Base-by-base conservation (phyloP, 2,797 vertebrate species). In the Vireo griseus region DNA sequence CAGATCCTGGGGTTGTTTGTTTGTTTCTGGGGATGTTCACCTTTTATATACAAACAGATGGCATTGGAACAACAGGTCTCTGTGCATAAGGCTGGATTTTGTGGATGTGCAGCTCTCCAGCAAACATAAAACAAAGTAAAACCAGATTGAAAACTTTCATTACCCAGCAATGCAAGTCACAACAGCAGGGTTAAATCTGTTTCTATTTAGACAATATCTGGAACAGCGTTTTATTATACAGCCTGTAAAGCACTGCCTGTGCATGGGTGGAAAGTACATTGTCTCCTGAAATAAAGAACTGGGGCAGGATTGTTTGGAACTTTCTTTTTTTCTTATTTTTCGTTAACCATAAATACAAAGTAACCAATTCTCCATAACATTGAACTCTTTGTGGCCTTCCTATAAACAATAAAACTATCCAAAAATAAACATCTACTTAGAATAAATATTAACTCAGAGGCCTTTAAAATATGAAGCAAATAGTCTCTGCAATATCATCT, bases 131-230 rank as follows among this genome's bases (percentile, higher is more conserved):
- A 28, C 87, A 96, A 96, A 96, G 83, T 88, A 80, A 96, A 96
- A 94, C 78, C 93, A 96, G 92, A 95, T 79, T 85, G 83, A 94
- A 96, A 96, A 90, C 92, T 94, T 95, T 92, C 91, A 94, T 95
- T 95, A 94, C 40, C 73, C 86, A 92, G 95, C 78, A 82, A 92
- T 95, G 84, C 90, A 88, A 97, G 88, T 92, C 94, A 90, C 79
- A 95, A 94, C 86, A 94, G 78, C 81, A 76, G 91, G 88, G 95
- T 92, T 95, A 96, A 97, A 96, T 97, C 95, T 97, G 96, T 95
- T 97, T 97, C 96, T 97, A 76, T 96, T 97, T 96, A 96, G 95
- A 91, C 96, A 92, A 86, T 95, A 95, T 95, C 95, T 95, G 96
- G 93, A 96, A 92, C 87, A 94, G 85, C 10, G 1, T 95, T 95